phyloP scores from a whole-genome alignment of 2,113 vertebrate species.

The Empidonax alnorum region DNA sequence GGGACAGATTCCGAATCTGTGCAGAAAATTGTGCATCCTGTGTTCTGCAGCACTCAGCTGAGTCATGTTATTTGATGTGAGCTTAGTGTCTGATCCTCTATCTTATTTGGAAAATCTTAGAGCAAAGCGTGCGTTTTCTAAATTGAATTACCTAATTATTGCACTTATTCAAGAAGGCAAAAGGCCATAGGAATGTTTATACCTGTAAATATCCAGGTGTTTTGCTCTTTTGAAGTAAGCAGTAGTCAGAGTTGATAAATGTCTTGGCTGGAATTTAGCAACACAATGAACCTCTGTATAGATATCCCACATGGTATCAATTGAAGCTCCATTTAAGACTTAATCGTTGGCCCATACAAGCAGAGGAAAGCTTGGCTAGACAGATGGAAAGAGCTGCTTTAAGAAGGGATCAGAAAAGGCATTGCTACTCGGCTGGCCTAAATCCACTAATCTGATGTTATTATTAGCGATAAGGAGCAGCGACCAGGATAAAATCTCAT shows the following conservation, averaged over 20 bases:
- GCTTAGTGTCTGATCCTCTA: background rate
- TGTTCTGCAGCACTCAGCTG: background rate
- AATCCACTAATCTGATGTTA: slow-evolving; percentile 84
- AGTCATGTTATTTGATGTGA: background rate
- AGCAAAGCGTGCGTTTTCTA: background rate
- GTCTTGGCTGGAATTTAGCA: slow-evolving; percentile 66
- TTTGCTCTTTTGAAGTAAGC: slow-evolving; percentile 51
- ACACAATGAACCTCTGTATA: slow-evolving; percentile 72
- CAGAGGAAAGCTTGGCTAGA: slow-evolving; percentile 69
- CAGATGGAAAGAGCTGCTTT: slow-evolving; percentile 78
- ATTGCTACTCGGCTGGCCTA: slow-evolving; percentile 74
- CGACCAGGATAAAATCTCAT: slow-evolving; percentile 80
- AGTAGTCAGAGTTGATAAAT: slow-evolving; percentile 69
- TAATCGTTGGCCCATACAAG: slow-evolving; percentile 71
- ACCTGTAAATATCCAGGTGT: slow-evolving; percentile 37
- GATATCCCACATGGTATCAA: slow-evolving; percentile 74
- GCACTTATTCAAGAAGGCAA: background rate
- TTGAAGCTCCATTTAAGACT: slow-evolving; percentile 73
- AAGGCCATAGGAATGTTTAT: background rate
- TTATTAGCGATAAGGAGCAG: slow-evolving; percentile 81
- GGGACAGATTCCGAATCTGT: background rate
- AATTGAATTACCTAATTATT: background rate
- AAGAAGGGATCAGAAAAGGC: slow-evolving; percentile 77
- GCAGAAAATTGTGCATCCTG: background rate
- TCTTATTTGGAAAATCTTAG: background rate